phyloP scores from a whole-genome alignment of 2,797 vertebrate species.

The Dendrocincla tyrannina region DNA sequence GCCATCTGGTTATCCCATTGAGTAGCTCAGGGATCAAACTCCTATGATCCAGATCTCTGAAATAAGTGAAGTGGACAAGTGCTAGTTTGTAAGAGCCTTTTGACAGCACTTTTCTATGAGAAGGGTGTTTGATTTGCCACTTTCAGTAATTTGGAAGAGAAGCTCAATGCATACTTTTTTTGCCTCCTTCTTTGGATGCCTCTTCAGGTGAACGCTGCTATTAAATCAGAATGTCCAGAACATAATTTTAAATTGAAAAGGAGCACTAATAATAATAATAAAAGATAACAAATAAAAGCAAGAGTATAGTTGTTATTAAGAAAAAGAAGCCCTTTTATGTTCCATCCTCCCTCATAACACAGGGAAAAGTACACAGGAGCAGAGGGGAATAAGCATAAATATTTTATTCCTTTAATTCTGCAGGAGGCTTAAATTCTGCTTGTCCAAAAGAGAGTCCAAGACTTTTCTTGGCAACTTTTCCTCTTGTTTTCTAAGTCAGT shows the following conservation, averaged over 20 bases:
- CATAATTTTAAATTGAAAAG: not conserved
- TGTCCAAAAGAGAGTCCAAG: not conserved
- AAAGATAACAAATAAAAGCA: not conserved
- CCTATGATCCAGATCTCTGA: accelerated
- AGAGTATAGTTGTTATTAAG: not conserved
- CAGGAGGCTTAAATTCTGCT: not conserved
- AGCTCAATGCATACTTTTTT: not conserved
- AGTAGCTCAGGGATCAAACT: not conserved
- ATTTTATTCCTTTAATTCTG: not conserved
- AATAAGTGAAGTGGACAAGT: not conserved
- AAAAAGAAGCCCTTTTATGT: not conserved
- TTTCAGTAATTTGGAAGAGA: not conserved
- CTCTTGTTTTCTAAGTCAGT: conserved; percentile 61
- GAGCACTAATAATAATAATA: not conserved
- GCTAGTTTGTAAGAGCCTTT: not conserved
- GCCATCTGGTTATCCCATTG: not conserved
- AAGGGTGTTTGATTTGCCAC: not conserved
- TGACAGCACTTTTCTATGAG: not conserved
- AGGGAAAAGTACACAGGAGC: not conserved
- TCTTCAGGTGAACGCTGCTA: not conserved
- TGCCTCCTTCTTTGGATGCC: not conserved
- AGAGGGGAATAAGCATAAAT: not conserved
- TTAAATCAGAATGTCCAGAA: not conserved
- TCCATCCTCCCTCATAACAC: not conserved
- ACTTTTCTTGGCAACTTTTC: conserved; percentile 37